A percentile compares a stretch with the other conserved stretches of the same genome.
Evolutionary conservation across 2,113 vertebrate genomes (phyloP).

Genomic region (Tor tambroides): DNA sequence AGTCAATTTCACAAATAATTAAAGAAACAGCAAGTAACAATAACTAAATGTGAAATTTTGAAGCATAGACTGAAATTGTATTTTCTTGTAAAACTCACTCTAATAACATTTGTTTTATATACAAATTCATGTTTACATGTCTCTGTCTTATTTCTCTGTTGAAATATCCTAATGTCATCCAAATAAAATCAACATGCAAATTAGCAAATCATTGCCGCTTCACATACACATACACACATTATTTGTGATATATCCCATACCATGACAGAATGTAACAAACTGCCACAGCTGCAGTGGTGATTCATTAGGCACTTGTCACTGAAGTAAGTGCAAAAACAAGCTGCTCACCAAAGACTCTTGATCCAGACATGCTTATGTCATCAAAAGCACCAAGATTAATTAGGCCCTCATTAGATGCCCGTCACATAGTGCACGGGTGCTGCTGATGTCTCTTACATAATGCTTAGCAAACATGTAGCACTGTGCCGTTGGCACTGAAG

Average conservation of each 20-base stretch:
- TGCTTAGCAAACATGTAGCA: slow-evolving; percentile 17
- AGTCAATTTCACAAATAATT: not conserved
- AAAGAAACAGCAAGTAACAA: too few species aligned
- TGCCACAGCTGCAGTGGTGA: slow-evolving; percentile 45
- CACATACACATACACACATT: not conserved
- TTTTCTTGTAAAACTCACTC: not conserved
- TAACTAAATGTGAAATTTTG: not conserved
- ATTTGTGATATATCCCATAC: slow-evolving; percentile 50
- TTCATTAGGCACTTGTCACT: slow-evolving; percentile 51
- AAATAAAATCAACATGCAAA: slow-evolving; percentile 14
- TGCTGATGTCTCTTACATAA: slow-evolving; percentile 36
- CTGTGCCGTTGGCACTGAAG: slow-evolving; percentile 20
- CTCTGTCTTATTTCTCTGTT: not conserved
- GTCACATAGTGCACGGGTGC: slow-evolving; percentile 26
- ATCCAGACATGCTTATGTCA: slow-evolving; percentile 47
- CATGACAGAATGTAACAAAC: slow-evolving; percentile 55
- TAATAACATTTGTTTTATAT: not conserved
- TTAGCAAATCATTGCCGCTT: not conserved
- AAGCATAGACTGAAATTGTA: not conserved
- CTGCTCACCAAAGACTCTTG: slow-evolving; percentile 29
- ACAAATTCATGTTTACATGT: not conserved
- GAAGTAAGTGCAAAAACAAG: slow-evolving; percentile 36
- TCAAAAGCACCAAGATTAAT: slow-evolving; percentile 50
- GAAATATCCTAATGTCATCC: not conserved
- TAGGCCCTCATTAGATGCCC: slow-evolving; percentile 59